phyloP scores from a whole-genome alignment of 2,113 vertebrate species.

The Pterocles gutturalis region DNA sequence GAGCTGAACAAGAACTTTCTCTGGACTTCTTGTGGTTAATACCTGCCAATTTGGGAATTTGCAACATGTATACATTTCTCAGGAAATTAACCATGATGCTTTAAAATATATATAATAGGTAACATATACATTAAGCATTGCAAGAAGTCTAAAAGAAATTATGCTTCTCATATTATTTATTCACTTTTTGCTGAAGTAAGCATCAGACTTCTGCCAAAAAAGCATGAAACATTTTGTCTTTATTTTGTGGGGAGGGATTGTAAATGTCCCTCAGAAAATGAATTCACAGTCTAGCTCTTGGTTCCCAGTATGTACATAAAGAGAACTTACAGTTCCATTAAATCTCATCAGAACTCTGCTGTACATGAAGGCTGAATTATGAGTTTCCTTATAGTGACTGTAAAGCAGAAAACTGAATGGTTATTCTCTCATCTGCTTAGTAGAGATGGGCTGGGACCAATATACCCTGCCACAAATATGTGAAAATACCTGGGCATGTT shows the following conservation, averaged over 20 bases:
- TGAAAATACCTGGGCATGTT: not conserved
- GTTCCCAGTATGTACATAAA: slow-evolving; percentile 64
- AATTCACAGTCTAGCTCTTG: slow-evolving; percentile 41
- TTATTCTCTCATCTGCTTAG: slow-evolving; percentile 46
- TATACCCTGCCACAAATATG: not conserved
- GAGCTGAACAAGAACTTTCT: not conserved
- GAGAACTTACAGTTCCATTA: slow-evolving; percentile 51
- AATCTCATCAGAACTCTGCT: slow-evolving; percentile 59
- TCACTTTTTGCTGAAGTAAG: slow-evolving; percentile 33
- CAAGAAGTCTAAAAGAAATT: slow-evolving; percentile 1
- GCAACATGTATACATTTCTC: not conserved
- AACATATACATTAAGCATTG: not conserved
- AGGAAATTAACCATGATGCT: not conserved
- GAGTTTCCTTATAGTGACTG: not conserved
- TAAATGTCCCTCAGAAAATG: slow-evolving; percentile 44
- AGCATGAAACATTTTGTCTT: not conserved
- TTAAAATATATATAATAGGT: not conserved
- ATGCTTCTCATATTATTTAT: not conserved
- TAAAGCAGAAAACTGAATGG: slow-evolving; percentile 44
- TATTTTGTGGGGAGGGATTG: slow-evolving; percentile 21
- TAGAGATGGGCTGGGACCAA: slow-evolving; percentile 22
- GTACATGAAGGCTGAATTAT: slow-evolving; percentile 52
- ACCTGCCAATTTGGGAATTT: not conserved
- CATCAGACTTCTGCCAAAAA: not conserved
- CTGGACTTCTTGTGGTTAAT: not conserved